phyloP scores from a whole-genome alignment of 1,140 invertebrate genomes.

The Anastrepha ludens region DNA sequence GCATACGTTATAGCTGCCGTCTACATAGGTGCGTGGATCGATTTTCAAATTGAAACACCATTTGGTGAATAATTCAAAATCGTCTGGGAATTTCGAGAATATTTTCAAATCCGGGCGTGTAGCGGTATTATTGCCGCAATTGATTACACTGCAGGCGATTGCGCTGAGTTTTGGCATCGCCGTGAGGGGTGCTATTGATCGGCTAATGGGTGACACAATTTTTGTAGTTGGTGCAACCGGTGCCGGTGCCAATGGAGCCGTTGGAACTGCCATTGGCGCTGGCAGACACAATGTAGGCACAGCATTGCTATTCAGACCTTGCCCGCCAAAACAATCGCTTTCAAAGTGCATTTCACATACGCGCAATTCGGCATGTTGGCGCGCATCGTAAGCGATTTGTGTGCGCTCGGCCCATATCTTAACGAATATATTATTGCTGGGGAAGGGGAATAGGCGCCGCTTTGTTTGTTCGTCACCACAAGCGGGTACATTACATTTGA shows the following conservation, averaged over 20 bases:
- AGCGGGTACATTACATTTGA: constrained; percentile 37
- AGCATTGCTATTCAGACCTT: constrained; percentile 35
- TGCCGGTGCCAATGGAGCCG: constrained; percentile 58
- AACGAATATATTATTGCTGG: constrained; percentile 4
- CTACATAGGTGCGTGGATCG: constrained; percentile 46
- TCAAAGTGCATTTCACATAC: constrained; percentile 43
- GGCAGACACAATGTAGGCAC: constrained; percentile 9
- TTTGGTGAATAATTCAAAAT: constrained; percentile 55
- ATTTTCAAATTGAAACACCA: constrained; percentile 66
- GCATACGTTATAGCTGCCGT: constrained; percentile 64
- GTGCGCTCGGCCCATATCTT: constrained; percentile 36
- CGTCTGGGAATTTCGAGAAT: constrained; percentile 63
- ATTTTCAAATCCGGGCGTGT: constrained; percentile 54
- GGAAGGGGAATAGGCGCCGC: constrained; percentile 10
- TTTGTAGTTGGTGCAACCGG: constrained; percentile 63
- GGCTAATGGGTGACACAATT: constrained; percentile 60
- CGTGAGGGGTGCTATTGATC: not conserved
- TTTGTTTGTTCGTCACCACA: not conserved
- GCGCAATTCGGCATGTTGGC: constrained; percentile 1
- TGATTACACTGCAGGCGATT: constrained; percentile 59
- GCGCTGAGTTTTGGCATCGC: constrained; percentile 27
- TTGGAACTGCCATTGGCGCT: constrained; percentile 29
- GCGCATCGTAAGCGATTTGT: constrained; percentile 15
- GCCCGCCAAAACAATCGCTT: not conserved
- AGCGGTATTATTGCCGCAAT: constrained; percentile 58